Base-by-base conservation (phyloP, 2,888 invertebrate genomes). In the Spodoptera picta region DNA sequence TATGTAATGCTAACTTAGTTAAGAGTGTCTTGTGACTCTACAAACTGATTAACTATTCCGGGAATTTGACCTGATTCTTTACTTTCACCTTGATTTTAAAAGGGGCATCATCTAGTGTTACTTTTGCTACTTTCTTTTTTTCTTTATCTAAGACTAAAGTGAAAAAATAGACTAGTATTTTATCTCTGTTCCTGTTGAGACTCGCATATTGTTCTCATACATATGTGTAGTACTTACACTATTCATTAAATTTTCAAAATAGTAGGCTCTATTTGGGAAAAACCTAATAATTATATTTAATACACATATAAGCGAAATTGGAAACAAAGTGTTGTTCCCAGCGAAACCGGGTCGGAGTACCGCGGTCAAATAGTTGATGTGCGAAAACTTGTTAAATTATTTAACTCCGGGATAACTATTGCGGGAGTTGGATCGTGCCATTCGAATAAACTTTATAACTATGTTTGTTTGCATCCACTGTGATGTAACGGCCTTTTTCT, bases 331-430 rank as follows among this genome's bases (percentile, higher is more conserved):
- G 41, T 49, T 62, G 56, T 41, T 56, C 57, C 43, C 44, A 57
- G 50, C 24, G 63, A 55, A 68, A 65, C 53, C 45, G 59, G 60
- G 56, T 60, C 59, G 60, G 36, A 42, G 19, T 52, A 47, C 49
- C 56, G 50, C 49, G 58, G 48, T 63, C 59, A 59, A 75, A 68
- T 66, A 62, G 73, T 75, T 69, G 57, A 73, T 56, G 64, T 68
- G 45, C 56, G 53, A 60, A 7, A 73, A 65, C 65, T 69, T 63
- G 60, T 73, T 60, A 54, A 75, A 77, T 70, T 73, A 65, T 77
- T 73, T 65, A 79, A 65, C 57, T 62, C 52, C 4, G 46, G 58
- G 52, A 48, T 31, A 68, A 67, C 65, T 63, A 49, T 73, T 45
- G 24, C 43, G 44, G 31, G 12, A 56, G 44, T 69, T 57, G 53